Conservation (phyloP, 2,888 invertebrate genomes). For the Thecocarcelia acutangulata region DNA sequence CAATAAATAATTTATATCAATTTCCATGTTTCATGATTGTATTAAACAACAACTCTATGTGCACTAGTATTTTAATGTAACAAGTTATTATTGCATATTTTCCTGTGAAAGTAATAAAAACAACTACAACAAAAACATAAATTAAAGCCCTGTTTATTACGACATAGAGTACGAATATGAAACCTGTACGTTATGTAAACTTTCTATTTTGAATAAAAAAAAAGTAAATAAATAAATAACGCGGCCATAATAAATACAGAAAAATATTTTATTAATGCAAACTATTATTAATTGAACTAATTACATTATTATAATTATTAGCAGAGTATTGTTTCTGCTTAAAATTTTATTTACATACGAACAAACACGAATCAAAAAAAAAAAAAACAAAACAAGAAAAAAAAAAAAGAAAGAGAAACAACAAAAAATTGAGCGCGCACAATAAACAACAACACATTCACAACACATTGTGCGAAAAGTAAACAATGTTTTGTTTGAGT, state of each 20-base stretch:
- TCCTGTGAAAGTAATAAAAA: constrained; percentile 15
- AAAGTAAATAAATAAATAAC: background rate
- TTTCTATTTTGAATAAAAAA: constrained; percentile 44
- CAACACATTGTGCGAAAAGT: background rate
- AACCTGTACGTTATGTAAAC: constrained; percentile 36
- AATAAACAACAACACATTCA: background rate
- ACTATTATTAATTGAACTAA: constrained; percentile 49
- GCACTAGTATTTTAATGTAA: background rate
- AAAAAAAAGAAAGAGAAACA: too few species aligned
- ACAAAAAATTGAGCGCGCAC: too few species aligned
- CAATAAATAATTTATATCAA: background rate
- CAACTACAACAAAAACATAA: background rate
- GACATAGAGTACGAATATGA: constrained; percentile 14
- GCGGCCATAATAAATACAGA: background rate
- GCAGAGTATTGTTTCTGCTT: constrained; percentile 31
- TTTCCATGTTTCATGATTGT: constrained; percentile 14
- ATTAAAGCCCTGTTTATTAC: constrained; percentile 27
- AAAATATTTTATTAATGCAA: constrained; percentile 7
- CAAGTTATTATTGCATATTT: constrained; percentile 27
- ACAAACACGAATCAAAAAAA: background rate
- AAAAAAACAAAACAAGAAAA: too few species aligned
- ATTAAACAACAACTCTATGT: background rate
- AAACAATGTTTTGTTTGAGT: background rate
- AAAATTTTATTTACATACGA: constrained; percentile 28
- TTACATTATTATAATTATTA: constrained; percentile 49